Base-by-base conservation (phyloP, 2,113 vertebrate species). In the Rutilus rutilus region DNA sequence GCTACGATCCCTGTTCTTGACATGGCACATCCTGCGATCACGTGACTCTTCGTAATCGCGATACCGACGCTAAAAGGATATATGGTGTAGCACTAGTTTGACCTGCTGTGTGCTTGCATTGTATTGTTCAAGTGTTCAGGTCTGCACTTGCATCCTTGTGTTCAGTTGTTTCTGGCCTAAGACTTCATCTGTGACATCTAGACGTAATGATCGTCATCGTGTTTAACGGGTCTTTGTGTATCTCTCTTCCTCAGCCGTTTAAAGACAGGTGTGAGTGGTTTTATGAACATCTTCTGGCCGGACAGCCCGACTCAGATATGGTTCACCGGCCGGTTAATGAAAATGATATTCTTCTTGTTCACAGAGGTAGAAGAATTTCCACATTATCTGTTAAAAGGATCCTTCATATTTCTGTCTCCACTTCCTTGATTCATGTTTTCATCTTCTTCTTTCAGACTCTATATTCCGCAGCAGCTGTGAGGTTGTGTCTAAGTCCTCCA, bases 391-490 rank as follows among this genome's bases (percentile, higher is more conserved):
- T 84, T 79, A 33, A 36, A 47, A 75, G 0, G 75, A 11, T 65
- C 23, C 64, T 65, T 27, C 21, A 39, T 12, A 50, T 19, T 30
- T 19, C 30, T n/a, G 12, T 7, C n/a, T 9, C 10, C 47, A 67
- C 60, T 45, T 77, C 67, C 62, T 67, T 36, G n/a, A 33, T 73
- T 42, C 10, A 1, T 50, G 1, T 88, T 21, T 42, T 79, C 30
- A 6, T 86, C 27, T 25, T 54, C 12, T 57, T 12, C 23, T 86
- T 33, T 79, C 88, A 99, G 98, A 99, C 89, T 97, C 98, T 89
- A 97, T 99, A 95, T 99, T 99, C 94, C 96, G 97, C 93, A 99
- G 98, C 91, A 99, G 98, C 95, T 99, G 98, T 94, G 97, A 99
- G 94, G 97, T 99, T 92, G 98, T 99, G 11, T 98, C 97, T 87